phyloP scores from a whole-genome alignment of 2,113 vertebrate species.

The Forbesichthys papilliferus region DNA sequence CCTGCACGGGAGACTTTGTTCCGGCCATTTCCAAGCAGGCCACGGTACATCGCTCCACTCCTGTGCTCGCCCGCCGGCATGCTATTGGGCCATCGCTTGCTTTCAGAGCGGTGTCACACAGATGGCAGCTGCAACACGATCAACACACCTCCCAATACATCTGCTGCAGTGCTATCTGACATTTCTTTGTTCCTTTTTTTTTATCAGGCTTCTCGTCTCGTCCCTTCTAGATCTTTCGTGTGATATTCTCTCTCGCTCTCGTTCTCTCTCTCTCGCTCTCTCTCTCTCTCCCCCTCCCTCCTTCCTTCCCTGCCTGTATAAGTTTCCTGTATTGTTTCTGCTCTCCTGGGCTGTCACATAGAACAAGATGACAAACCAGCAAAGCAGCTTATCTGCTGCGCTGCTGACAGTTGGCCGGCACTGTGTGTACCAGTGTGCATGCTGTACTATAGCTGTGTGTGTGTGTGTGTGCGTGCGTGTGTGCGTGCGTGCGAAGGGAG shows the following conservation, averaged over 20 bases:
- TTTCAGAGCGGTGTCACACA: conserved; percentile 51
- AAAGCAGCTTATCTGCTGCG: conserved; percentile 65
- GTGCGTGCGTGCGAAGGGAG: not conserved
- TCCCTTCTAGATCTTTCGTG: conserved; percentile 29
- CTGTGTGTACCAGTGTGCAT: conserved; percentile 8
- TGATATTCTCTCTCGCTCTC: conserved; percentile 11
- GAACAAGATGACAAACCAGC: conserved; percentile 62
- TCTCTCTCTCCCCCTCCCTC: not conserved
- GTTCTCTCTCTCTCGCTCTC: conserved; percentile 8
- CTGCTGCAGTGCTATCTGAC: conserved; percentile 43
- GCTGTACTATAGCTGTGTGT: conserved; percentile 2
- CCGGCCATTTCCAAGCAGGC: no score
- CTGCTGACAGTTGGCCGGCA: conserved; percentile 55
- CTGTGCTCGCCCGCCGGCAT: conserved; percentile 16
- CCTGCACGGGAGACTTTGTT: no score
- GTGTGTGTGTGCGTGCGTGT: conserved; percentile 3
- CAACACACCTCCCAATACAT: conserved; percentile 57
- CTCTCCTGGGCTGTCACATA: conserved; percentile 59
- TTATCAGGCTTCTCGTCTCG: conserved; percentile 3
- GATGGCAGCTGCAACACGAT: conserved; percentile 60
- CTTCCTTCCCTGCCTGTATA: conserved; percentile 34
- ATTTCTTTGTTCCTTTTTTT: conserved; percentile 30
- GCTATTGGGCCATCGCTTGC: conserved; percentile 47
- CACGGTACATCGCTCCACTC: not conserved
- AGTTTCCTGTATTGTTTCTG: conserved; percentile 65